Conservation (phyloP, 2,888 invertebrate species). For the Acholoe squamosa region DNA sequence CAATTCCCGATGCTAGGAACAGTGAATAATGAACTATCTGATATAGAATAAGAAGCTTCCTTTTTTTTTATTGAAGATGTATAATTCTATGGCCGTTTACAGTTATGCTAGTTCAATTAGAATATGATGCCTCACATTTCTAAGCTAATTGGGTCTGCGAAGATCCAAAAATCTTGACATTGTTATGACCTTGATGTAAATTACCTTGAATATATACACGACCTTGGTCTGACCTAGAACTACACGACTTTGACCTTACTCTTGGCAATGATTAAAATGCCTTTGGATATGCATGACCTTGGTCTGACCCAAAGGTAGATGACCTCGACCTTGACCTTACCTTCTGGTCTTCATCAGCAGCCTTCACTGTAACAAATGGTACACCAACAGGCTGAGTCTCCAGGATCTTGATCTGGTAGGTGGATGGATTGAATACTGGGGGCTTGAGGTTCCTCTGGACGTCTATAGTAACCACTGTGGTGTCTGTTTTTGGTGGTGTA, state of each 20-base stretch:
- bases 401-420: constrained; percentile 71
- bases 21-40: too few species aligned
- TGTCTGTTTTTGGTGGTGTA: constrained; percentile 70
- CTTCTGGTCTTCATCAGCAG: constrained; percentile 74
- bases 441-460: constrained; percentile 73
- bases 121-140: too few species aligned
- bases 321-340: constrained; percentile 67
- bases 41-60: too few species aligned
- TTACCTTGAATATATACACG: too few species aligned
- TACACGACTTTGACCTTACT: background rate
- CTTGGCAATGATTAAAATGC: too few species aligned
- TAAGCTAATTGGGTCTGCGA: too few species aligned
- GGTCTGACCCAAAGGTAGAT: background rate
- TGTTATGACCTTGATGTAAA: background rate
- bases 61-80: too few species aligned
- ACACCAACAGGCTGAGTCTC: constrained; percentile 75
- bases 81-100: too few species aligned
- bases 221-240: background rate
- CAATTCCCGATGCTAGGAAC: too few species aligned
- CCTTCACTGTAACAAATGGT: constrained; percentile 69
- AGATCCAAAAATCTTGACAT: too few species aligned
- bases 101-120: too few species aligned
- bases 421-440: constrained; percentile 64
- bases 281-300: too few species aligned
- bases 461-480: constrained; percentile 70